Conservation (phyloP, 1,140 invertebrate genomes). For the Ditylenchus dipsaci region DNA sequence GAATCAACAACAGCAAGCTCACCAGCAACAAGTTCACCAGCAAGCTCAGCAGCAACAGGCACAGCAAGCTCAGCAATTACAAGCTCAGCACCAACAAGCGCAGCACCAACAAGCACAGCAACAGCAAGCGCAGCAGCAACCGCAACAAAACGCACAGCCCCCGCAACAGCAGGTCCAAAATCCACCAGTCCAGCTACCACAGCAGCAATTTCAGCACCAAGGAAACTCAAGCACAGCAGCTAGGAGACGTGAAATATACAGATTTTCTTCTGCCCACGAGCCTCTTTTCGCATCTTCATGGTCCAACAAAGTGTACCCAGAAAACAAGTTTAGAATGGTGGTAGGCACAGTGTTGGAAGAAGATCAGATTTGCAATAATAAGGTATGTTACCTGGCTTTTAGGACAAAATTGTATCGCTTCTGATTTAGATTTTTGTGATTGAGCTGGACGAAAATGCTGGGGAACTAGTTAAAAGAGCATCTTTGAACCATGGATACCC, state of each 20-base stretch:
- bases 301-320: constrained; percentile 40
- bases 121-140: too few relatives aligned
- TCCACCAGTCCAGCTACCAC: too few relatives aligned
- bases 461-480: constrained; percentile 79
- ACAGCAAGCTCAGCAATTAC: too few relatives aligned
- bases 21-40: too few relatives aligned
- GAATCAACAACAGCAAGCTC: too few relatives aligned
- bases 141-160: too few relatives aligned
- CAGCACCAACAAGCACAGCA: too few relatives aligned
- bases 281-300: constrained; percentile 30
- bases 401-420: constrained; percentile 9
- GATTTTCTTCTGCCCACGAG: constrained; percentile 35
- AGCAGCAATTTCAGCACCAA: neutral
- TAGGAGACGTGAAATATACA: constrained; percentile 33
- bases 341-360: constrained; percentile 24
- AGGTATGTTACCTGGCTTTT: constrained; percentile 15
- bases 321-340: constrained; percentile 31
- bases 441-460: constrained; percentile 88
- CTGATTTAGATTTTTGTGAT: constrained; percentile 37
- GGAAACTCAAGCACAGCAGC: neutral
- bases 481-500: constrained; percentile 99
- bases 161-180: too few relatives aligned
- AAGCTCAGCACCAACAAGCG: too few relatives aligned
- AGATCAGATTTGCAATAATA: constrained; percentile 22
- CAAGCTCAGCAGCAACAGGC: neutral